Evolutionary conservation across 2,113 vertebrate genomes (phyloP).

Genomic region (sheep (Ovis aries)): DNA sequence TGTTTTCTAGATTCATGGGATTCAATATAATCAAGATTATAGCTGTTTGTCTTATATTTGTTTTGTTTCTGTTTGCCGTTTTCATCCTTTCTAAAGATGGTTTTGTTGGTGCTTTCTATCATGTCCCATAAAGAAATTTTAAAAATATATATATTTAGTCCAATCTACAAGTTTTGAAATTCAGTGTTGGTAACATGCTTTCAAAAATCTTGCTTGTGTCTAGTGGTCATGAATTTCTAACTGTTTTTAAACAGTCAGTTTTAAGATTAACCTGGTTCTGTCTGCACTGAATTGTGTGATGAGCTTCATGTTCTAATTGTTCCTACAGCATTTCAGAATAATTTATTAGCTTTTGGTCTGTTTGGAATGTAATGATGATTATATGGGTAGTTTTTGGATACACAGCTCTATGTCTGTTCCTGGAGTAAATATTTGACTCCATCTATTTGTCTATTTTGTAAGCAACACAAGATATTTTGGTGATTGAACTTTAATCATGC

Average conservation of each 20-base stretch:
- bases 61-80: not conserved
- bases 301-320: not conserved
- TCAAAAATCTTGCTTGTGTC: not conserved
- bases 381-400: not conserved
- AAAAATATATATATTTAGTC: not conserved
- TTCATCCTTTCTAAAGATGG: not conserved
- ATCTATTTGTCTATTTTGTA: not conserved
- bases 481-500: not conserved
- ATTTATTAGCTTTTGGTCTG: too few relatives aligned
- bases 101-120: not conserved
- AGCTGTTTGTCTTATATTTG: not conserved
- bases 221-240: not conserved
- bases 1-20: not conserved
- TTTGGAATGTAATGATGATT: not conserved
- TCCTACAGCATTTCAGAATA: not conserved
- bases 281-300: not conserved
- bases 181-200: not conserved
- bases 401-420: too few relatives aligned
- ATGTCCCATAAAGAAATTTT: not conserved
- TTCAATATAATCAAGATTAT: not conserved
- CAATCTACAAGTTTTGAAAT: not conserved
- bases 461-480: not conserved
- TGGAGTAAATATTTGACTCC: not conserved
- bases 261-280: not conserved
- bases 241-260: not conserved